phyloP scores from a whole-genome alignment of 1,140 invertebrate species.

The Spodoptera frugiperda region DNA sequence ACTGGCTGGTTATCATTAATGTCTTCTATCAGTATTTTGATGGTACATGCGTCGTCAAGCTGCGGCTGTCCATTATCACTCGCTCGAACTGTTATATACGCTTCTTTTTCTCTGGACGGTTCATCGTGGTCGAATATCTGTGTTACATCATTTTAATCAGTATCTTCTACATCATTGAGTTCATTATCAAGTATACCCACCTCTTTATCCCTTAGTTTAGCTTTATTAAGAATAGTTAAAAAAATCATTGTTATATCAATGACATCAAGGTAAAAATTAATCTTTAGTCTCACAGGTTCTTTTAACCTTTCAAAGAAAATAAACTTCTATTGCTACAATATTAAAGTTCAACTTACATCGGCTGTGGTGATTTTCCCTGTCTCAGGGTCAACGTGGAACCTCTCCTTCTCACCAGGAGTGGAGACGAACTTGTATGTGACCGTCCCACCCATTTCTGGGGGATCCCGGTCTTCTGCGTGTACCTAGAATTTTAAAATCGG shows the following conservation, averaged over 20 bases:
- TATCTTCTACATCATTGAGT: background rate
- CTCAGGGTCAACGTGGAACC: conserved; percentile 92
- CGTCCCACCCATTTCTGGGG: conserved; percentile 91
- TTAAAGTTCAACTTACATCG: conserved; percentile 83
- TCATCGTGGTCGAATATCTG: conserved; percentile 94
- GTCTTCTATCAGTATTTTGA: conserved; percentile 94
- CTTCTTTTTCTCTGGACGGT: conserved; percentile 93
- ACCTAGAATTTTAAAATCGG: conserved; percentile 65
- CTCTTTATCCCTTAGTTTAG: conserved; percentile 30
- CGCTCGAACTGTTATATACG: conserved; percentile 90
- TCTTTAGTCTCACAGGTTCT: too few relatives aligned
- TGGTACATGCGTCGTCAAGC: conserved; percentile 94
- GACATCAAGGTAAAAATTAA: too few relatives aligned
- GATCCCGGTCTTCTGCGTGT: conserved; percentile 86
- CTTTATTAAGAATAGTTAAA: too few relatives aligned
- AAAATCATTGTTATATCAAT: too few relatives aligned
- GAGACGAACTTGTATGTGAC: conserved; percentile 93
- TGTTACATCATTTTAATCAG: conserved; percentile 33
- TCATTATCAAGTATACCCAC: conserved; percentile 36
- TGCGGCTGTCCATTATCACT: conserved; percentile 94
- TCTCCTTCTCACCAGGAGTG: conserved; percentile 90
- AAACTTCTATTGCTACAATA: background rate
- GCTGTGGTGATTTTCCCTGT: conserved; percentile 92
- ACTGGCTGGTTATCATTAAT: conserved; percentile 95
- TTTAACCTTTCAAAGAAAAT: too few relatives aligned